Evolutionary conservation across 2,113 vertebrate species (phyloP), one percentile per base, ranked within the genome.

Genomic region (Epinephelus cyanopodus): DNA sequence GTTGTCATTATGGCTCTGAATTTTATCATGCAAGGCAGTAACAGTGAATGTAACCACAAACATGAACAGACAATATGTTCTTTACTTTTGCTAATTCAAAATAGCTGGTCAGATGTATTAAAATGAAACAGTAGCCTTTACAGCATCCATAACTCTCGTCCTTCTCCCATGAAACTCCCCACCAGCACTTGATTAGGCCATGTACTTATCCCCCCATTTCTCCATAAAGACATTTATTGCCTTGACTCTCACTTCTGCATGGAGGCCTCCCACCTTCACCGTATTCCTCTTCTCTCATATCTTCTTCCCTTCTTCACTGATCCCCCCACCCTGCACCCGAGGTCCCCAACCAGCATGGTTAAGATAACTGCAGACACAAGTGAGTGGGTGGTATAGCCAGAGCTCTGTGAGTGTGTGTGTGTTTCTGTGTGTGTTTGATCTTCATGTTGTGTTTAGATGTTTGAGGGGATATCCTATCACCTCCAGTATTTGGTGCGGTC

Each of bases 401-500:
- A 82, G 73, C 79, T 87, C 50, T 45, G 23, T 62, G 74, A 85
- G 92, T 85, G 86, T 90, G 86, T 82, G 87, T 91, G 87, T 86
- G 85, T 91, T 66, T 92, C 29, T 88, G 37, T 77, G 63, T 62
- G 79, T 87, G 93, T 95, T 95, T 95, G 93, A 95, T 94, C 92
- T 95, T 57, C 81, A 86, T 95, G 93, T 95, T 95, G 89, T 95
- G 93, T 96, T 96, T 94, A 94, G 94, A 95, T 95, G 93, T 95
- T 94, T 91, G 84, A 91, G 92, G 93, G 94, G 95, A 95, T 95
- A 95, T 95, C 94, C 94, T 95, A 94, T 95, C 95, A 95, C 95
- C 94, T 95, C 93, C 79, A 91, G 87, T 92, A 90, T 91, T 93
- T 91, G 72, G 89, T 94, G 93, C 69, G 90, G 92, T 93, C 91